Evolutionary conservation across 2,888 invertebrate species (phyloP).

Genomic region (Timema podura): DNA sequence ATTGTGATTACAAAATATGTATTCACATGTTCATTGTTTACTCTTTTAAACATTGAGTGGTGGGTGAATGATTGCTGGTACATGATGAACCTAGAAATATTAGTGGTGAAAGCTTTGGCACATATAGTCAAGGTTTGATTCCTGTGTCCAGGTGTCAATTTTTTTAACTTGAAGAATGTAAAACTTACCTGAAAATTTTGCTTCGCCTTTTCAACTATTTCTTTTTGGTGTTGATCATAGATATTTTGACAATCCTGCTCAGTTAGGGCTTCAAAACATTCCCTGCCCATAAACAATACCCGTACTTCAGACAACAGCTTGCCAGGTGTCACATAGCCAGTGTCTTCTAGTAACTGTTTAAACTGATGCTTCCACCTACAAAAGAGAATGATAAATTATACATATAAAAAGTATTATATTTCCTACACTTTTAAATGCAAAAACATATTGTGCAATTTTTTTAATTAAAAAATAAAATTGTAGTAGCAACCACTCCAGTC

Average conservation of each 20-base stretch:
- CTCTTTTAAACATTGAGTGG: too few relatives aligned
- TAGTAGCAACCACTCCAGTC: too few relatives aligned
- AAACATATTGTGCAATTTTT: too few relatives aligned
- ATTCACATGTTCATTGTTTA: too few relatives aligned
- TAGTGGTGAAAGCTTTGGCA: background rate
- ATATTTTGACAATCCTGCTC: constrained; percentile 88
- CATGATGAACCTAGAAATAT: too few relatives aligned
- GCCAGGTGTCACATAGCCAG: constrained; percentile 93
- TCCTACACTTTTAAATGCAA: too few relatives aligned
- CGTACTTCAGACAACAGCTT: constrained; percentile 86
- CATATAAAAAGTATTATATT: background rate
- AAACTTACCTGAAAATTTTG: constrained; percentile 73
- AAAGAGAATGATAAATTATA: background rate
- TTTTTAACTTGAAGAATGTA: background rate
- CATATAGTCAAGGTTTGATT: background rate
- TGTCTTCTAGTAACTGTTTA: constrained; percentile 59
- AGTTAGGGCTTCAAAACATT: constrained; percentile 87
- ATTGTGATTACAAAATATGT: too few relatives aligned
- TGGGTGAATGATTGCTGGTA: too few relatives aligned
- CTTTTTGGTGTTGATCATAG: constrained; percentile 90
- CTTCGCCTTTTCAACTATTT: constrained; percentile 83
- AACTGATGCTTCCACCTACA: constrained; percentile 92
- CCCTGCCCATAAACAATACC: constrained; percentile 88
- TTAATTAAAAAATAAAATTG: too few relatives aligned
- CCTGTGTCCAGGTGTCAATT: background rate